Evolutionary conservation across 2,113 vertebrate species (phyloP).

Genomic region (Nothocercus nigrocapillus): DNA sequence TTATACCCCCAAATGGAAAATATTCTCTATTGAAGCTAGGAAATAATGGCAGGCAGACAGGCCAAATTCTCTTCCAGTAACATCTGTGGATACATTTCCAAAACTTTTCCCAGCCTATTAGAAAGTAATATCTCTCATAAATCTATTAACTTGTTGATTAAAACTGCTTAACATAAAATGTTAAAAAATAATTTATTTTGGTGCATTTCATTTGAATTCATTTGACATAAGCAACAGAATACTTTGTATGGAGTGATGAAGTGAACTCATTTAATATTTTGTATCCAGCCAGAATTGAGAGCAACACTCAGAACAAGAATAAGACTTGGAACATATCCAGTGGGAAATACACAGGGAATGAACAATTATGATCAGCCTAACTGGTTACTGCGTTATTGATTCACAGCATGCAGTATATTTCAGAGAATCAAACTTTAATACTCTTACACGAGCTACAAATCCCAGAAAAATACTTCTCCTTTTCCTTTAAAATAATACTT

Average conservation of each 20-base stretch:
- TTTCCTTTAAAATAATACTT: background rate
- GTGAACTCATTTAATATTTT: background rate
- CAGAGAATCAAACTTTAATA: background rate
- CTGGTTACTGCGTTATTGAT: background rate
- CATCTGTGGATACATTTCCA: background rate
- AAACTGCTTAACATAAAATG: background rate
- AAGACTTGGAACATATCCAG: background rate
- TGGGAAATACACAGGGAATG: background rate
- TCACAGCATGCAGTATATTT: background rate
- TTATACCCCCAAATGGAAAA: background rate
- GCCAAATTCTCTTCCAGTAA: background rate
- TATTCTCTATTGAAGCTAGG: background rate
- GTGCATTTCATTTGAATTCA: background rate
- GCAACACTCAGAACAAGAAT: background rate
- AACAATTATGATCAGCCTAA: background rate
- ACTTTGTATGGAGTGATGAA: background rate
- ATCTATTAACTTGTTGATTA: background rate
- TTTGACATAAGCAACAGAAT: background rate
- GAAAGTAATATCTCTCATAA: background rate
- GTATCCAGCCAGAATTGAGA: background rate
- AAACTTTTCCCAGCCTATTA: background rate
- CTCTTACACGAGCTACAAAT: background rate
- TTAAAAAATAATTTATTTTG: background rate
- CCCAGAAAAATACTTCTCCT: background rate
- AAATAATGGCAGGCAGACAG: background rate